Conservation (phyloP, 2,113 vertebrate genomes). For the Delphinapterus leucas region DNA sequence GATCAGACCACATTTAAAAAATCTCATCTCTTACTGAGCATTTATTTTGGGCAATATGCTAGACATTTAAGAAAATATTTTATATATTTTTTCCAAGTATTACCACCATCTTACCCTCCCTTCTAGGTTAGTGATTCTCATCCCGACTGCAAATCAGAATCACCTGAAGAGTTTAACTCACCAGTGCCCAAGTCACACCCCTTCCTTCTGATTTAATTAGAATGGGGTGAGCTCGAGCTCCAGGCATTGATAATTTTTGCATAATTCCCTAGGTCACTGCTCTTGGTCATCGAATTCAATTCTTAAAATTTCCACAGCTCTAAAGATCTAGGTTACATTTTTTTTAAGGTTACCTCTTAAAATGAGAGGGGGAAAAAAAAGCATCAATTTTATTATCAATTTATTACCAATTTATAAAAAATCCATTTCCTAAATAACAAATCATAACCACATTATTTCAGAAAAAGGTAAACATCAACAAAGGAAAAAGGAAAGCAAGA, state of each 20-base stretch:
- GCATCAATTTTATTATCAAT: not conserved
- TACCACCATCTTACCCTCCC: not conserved
- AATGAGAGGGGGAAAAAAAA: not conserved
- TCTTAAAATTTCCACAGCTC: not conserved
- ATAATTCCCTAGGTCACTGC: not conserved
- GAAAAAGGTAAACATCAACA: not conserved
- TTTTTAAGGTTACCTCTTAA: conserved; percentile 22
- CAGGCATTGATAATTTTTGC: not conserved
- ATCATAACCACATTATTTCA: not conserved
- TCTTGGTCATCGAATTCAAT: conserved; percentile 21
- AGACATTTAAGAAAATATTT: not conserved
- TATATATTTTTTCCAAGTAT: not conserved
- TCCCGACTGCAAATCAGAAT: not conserved
- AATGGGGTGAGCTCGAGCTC: not conserved
- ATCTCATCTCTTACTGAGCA: not conserved
- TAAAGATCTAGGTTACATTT: not conserved
- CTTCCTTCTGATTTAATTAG: not conserved
- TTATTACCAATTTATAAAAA: not conserved
- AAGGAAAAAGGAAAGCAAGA: conserved; percentile 37
- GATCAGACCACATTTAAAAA: not conserved
- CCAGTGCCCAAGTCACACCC: not conserved
- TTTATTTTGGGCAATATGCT: conserved; percentile 8
- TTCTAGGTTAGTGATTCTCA: not conserved
- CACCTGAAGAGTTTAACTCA: not conserved
- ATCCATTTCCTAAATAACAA: not conserved